Percentiles rank a stretch among this genome's conserved stretches.
Evolutionary conservation across 2,113 vertebrate genomes (phyloP).

Genomic region (Pelecanus crispus): DNA sequence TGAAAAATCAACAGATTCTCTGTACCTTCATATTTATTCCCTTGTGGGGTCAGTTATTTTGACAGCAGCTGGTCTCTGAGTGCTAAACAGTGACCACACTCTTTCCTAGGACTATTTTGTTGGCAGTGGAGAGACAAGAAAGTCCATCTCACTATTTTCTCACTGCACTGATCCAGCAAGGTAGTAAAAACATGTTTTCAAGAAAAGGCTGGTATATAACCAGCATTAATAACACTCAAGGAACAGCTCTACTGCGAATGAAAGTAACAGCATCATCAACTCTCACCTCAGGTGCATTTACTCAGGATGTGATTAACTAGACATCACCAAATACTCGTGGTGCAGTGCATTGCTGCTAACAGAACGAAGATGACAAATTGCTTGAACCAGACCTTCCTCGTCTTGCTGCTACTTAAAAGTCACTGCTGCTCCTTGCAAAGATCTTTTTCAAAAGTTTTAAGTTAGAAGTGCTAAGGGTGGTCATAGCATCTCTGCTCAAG

Average conservation of each 20-base stretch:
- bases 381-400: not conserved
- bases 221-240: not conserved
- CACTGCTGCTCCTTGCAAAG: not conserved
- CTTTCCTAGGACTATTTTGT: not conserved
- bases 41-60: not conserved
- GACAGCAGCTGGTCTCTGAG: not conserved
- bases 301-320: not conserved
- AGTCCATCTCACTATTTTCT: not conserved
- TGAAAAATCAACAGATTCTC: not conserved
- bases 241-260: not conserved
- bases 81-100: not conserved
- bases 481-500: not conserved
- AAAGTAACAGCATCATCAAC: not conserved
- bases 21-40: not conserved
- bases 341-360: not conserved
- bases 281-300: not conserved
- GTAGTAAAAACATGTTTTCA: not conserved
- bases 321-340: not conserved
- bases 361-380: not conserved
- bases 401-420: not conserved
- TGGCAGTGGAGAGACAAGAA: not conserved
- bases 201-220: not conserved
- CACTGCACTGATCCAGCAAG: not conserved
- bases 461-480: not conserved
- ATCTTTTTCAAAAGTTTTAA: not conserved